A percentile compares a stretch with the other conserved stretches of the same genome.
Conservation (phyloP, 2,888 invertebrate genomes). For the Aradus depressus region DNA sequence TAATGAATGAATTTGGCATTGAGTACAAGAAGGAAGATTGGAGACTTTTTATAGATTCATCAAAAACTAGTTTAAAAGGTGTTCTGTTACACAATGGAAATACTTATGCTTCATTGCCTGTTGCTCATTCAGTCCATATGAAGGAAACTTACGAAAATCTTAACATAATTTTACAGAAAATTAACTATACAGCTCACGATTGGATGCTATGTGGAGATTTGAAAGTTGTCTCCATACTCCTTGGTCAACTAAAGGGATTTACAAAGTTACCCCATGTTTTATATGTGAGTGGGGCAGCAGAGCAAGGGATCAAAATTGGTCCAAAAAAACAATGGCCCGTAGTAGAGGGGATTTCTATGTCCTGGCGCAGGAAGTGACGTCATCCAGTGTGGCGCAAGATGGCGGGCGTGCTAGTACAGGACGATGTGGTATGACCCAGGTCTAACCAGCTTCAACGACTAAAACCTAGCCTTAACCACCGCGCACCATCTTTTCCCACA, state of each 20-base stretch:
- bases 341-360: too few relatives aligned
- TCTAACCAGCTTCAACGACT: too few relatives aligned
- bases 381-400: too few relatives aligned
- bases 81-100: conserved; percentile 31
- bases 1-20: conserved; percentile 10
- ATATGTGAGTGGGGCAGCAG: conserved; percentile 30
- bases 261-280: conserved; percentile 26
- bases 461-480: too few relatives aligned
- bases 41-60: conserved; percentile 31
- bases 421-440: too few relatives aligned
- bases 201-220: too few relatives aligned
- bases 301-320: conserved; percentile 14
- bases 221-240: conserved; percentile 19
- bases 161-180: too few relatives aligned
- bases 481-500: too few relatives aligned
- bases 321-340: too few relatives aligned
- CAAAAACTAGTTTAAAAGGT: conserved; percentile 29
- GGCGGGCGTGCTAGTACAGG: too few relatives aligned
- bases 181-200: too few relatives aligned
- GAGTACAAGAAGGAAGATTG: conserved; percentile 24
- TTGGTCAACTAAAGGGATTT: conserved; percentile 27
- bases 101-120: conserved; percentile 31
- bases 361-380: too few relatives aligned
- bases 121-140: conserved; percentile 24
- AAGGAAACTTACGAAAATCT: conserved; percentile 28